Evolutionary conservation across 2,113 vertebrate genomes (phyloP), one percentile per base, ranked within the genome.

Genomic region (Megaceryle maxima): DNA sequence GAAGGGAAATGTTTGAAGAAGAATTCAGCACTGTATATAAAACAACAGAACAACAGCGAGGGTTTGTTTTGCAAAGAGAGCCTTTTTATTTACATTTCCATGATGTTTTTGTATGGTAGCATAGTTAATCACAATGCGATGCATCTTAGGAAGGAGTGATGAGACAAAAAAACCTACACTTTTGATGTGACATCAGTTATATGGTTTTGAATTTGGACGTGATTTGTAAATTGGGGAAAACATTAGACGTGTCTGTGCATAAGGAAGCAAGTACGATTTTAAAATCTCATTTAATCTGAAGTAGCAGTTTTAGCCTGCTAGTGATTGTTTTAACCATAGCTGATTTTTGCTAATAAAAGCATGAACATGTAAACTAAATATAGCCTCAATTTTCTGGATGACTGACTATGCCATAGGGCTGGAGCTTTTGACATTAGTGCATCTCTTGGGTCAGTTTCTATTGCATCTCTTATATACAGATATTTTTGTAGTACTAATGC

Each of bases 301-400:
- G 80, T 88, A 91, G 88, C 24, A 85, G 31, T 83, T 96, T 93
- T 96, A 89, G 29, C 44, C 51, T 83, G 50, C 11, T 69, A 70
- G 72, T 78, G 43, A 46, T 94, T 91, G 26, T 92, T 94, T 88
- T 73, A 92, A 53, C 24, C 31, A 11, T 70, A 86, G 60, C 35
- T 90, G 72, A 64, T 89, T 94, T 96, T 94, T 94, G 55, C 87
- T 97, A 97, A 96, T 93, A 93, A 92, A 94, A 75, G 56, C 94
- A 96, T 93, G 84, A 83, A 95, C 88, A 86, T 89, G 12, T 78
- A 48, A 83, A 89, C 91, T 97, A 97, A 96, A 94, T 97, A 89
- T 90, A 94, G 60, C 39, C 43, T 89, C 24, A 81, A 76, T 97
- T 97, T 97, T 96, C 77, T 13, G 5, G 70, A 86, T 96, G 94